These are phyloP conservation scores for Laterallus jamaicensis DNA, from an alignment of 2,113 vertebrate genomes.

Conservation along the genomic window DNA sequence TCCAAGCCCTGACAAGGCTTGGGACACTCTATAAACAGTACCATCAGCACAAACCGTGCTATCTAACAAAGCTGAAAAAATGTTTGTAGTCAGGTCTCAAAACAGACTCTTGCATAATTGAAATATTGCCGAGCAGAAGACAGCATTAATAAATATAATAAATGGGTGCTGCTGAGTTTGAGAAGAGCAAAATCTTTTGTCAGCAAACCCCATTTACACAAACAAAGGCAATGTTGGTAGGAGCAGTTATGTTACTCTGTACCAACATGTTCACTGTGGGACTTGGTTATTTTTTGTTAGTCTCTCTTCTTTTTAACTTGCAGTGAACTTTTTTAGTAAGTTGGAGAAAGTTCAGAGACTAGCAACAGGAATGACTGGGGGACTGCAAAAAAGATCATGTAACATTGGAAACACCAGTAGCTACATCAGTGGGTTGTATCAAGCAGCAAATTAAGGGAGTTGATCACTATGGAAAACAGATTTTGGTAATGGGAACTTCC, in stretches of 20 bases:
- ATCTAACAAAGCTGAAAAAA: conserved; percentile 21
- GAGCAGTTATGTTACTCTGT: neutral
- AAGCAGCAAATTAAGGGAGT: neutral
- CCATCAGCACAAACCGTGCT: neutral
- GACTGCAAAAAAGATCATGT: neutral
- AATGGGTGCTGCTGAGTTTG: conserved; percentile 9
- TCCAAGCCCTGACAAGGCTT: neutral
- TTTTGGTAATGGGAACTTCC: neutral
- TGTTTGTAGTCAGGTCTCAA: conserved; percentile 23
- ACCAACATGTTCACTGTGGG: neutral
- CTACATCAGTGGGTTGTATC: neutral
- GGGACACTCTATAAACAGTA: neutral
- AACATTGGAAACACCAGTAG: neutral
- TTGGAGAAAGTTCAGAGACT: neutral
- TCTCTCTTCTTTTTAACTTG: neutral
- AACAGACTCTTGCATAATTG: conserved; percentile 28
- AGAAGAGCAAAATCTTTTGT: neutral
- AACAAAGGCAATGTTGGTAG: neutral
- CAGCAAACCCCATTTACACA: conserved; percentile 22
- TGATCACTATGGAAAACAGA: neutral
- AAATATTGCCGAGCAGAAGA: conserved; percentile 40
- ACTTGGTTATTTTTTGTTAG: neutral
- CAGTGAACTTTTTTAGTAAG: neutral
- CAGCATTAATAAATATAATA: neutral
- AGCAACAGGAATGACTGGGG: neutral